Percentiles rank a stretch among this genome's conserved stretches.
These are phyloP conservation scores for Charanyca ferruginea DNA, from an alignment of 2,888 invertebrate genomes.

Conservation along the genomic window DNA sequence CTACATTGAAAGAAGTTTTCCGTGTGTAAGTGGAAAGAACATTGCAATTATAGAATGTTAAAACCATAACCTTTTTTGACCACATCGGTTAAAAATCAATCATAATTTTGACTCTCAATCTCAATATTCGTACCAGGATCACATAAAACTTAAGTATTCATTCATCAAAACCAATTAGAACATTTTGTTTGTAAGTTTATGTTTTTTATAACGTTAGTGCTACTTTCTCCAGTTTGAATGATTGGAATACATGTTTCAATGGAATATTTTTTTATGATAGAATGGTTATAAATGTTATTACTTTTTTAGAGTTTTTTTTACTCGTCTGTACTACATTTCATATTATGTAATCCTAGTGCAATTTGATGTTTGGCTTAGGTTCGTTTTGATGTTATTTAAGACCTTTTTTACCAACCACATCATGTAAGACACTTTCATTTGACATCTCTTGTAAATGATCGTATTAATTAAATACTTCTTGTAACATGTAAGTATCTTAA, in stretches of 20 bases:
- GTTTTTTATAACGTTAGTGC: conserved; percentile 4
- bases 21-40: too few relatives aligned
- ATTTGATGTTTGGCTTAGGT: neutral
- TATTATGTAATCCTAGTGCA: conserved; percentile 16
- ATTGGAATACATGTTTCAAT: conserved; percentile 18
- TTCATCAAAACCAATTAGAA: neutral
- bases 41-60: neutral
- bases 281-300: neutral
- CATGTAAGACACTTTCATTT: neutral
- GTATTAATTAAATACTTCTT: conserved; percentile 6
- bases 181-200: neutral
- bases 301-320: neutral
- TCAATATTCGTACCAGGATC: conserved; percentile 23
- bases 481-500: too few relatives aligned
- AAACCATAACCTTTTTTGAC: neutral
- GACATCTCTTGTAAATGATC: neutral
- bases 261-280: conserved; percentile 8
- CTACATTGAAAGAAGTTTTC: too few relatives aligned
- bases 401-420: neutral
- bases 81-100: conserved; percentile 7
- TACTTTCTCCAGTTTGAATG: conserved; percentile 32
- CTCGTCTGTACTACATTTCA: neutral
- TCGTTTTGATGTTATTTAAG: conserved; percentile 3
- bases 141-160: conserved; percentile 17
- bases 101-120: neutral